Conservation (phyloP, 1,140 invertebrate species). For the Listronotus bonariensis region DNA sequence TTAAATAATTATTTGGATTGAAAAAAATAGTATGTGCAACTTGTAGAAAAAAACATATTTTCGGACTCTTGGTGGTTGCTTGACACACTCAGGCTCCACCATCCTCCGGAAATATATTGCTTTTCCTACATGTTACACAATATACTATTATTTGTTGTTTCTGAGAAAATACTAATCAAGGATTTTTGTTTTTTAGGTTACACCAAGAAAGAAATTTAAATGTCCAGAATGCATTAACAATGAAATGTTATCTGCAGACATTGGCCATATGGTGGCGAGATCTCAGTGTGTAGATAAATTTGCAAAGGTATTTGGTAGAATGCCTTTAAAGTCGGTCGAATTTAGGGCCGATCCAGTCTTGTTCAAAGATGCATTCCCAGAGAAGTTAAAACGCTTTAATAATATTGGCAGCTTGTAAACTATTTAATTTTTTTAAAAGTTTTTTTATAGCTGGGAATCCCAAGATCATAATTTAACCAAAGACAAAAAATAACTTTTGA, state of each 20-base stretch:
- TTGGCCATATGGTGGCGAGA: constrained; percentile 90
- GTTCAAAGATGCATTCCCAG: constrained; percentile 86
- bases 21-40: too few relatives aligned
- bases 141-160: neutral
- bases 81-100: too few relatives aligned
- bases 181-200: constrained; percentile 67
- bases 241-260: constrained; percentile 92
- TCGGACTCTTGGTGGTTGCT: too few relatives aligned
- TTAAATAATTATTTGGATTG: too few relatives aligned
- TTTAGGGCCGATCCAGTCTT: constrained; percentile 94
- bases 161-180: neutral
- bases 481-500: neutral
- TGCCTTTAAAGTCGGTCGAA: constrained; percentile 88
- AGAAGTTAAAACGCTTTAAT: constrained; percentile 86
- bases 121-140: too few relatives aligned
- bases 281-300: constrained; percentile 92
- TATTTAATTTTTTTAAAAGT: constrained; percentile 2
- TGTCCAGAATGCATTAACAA: constrained; percentile 93
- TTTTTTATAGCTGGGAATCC: neutral
- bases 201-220: constrained; percentile 97
- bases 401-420: constrained; percentile 86
- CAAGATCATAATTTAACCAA: neutral
- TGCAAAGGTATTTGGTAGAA: constrained; percentile 78
- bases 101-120: too few relatives aligned
- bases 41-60: too few relatives aligned